Conservation (phyloP, 2,888 invertebrate genomes). For the Cataglyphis albicans region DNA sequence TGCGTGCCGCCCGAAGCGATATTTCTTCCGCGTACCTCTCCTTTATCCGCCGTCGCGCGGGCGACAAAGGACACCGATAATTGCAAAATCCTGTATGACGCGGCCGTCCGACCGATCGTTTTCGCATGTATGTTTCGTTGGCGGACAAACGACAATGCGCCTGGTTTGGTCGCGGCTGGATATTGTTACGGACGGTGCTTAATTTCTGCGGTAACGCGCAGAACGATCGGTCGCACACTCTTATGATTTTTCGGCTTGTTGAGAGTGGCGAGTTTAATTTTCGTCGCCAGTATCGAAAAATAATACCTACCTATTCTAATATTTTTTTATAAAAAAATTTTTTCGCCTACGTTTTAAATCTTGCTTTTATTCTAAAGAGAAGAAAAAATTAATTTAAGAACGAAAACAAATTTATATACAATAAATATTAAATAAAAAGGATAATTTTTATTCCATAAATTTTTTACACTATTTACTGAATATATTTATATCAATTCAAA, state of each 20-base stretch:
- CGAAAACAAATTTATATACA: background rate
- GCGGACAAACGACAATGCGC: slow-evolving; percentile 30
- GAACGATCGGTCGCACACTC: slow-evolving; percentile 39
- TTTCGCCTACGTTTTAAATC: background rate
- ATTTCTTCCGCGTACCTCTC: slow-evolving; percentile 25
- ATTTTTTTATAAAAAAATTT: background rate
- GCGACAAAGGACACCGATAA: slow-evolving; percentile 54
- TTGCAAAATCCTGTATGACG: slow-evolving; percentile 59
- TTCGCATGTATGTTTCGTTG: slow-evolving; percentile 37
- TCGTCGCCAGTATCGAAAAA: background rate
- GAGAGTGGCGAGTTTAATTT: slow-evolving; percentile 13
- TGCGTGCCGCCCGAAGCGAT: slow-evolving; percentile 20
- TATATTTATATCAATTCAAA: background rate
- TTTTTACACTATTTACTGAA: background rate
- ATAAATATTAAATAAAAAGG: no score
- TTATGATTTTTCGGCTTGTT: slow-evolving; percentile 35
- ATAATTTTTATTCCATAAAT: background rate
- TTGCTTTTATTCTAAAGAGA: background rate
- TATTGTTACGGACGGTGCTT: slow-evolving; percentile 41
- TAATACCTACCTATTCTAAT: background rate
- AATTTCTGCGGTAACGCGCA: slow-evolving; percentile 31
- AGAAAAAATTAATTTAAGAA: background rate
- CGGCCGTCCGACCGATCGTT: slow-evolving; percentile 26
- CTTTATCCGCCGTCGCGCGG: slow-evolving; percentile 29
- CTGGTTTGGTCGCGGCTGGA: slow-evolving; percentile 7